A percentile compares a stretch with the other conserved stretches of the same genome.
phyloP scores from a whole-genome alignment of 2,113 vertebrate genomes.

The Sylvia atricapilla region DNA sequence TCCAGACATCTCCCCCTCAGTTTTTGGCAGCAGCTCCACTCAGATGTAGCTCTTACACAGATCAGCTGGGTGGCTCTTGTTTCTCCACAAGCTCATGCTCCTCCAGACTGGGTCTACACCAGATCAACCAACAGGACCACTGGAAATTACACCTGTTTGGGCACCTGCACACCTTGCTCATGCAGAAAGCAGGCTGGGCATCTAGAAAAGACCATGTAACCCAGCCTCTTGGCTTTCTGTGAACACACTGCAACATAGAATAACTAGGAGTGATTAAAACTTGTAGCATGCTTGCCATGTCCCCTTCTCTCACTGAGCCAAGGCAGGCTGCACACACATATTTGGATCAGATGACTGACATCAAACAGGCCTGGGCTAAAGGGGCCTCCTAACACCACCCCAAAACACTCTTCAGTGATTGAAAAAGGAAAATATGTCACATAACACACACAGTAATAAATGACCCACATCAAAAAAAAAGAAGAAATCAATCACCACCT shows the following conservation, averaged over 20 bases:
- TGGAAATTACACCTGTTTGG: neutral
- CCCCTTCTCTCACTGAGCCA: neutral
- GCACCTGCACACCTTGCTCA: neutral
- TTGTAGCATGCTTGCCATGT: too few relatives aligned
- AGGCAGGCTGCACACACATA: fast-evolving
- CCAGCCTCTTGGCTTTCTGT: neutral
- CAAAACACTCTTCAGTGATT: neutral
- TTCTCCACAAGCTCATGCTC: neutral
- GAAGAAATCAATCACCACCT: neutral
- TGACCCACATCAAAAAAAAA: neutral
- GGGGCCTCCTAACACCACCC: neutral
- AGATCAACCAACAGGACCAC: neutral
- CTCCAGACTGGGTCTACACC: neutral
- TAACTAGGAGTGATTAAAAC: neutral
- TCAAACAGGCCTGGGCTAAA: neutral
- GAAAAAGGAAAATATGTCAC: slow-evolving; percentile 13
- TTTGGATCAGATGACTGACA: neutral
- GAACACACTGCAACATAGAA: neutral
- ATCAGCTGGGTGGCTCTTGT: fast-evolving
- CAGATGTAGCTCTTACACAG: neutral
- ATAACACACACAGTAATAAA: neutral
- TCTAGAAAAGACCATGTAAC: neutral
- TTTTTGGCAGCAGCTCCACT: neutral
- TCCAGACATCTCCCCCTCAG: neutral
- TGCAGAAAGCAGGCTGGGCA: neutral